phyloP scores from a whole-genome alignment of 2,113 vertebrate genomes.

The Nanorana parkeri region DNA sequence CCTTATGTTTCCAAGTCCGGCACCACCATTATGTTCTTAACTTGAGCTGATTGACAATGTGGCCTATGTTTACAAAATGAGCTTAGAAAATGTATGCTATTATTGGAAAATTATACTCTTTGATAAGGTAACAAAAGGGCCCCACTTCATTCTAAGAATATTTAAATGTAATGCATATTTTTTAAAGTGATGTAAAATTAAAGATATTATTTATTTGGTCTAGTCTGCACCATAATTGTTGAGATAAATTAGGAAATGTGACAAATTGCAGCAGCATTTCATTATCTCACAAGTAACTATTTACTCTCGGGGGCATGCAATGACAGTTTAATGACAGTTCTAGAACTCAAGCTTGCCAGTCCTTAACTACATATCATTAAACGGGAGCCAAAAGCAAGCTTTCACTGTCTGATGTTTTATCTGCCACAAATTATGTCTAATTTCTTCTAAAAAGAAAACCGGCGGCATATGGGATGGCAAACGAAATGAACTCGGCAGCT shows the following conservation, averaged over 20 bases:
- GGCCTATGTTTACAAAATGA: too few relatives aligned
- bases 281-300: constrained; percentile 14
- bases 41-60: background rate
- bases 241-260: background rate
- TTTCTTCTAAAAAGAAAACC: constrained; percentile 22
- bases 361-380: constrained; percentile 45
- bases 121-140: background rate
- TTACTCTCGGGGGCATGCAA: background rate
- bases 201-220: constrained; percentile 23
- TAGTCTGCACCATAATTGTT: background rate
- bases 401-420: constrained; percentile 40
- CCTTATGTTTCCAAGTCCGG: too few relatives aligned
- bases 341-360: constrained; percentile 18
- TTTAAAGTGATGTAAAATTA: background rate
- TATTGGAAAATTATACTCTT: background rate
- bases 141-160: background rate
- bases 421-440: constrained; percentile 41
- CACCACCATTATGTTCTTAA: background rate
- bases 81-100: too few relatives aligned
- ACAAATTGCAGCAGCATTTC: background rate
- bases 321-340: constrained; percentile 44
- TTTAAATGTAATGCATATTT: background rate
- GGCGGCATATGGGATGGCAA: constrained; percentile 33
- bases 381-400: constrained; percentile 33
- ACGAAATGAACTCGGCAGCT: background rate